A percentile compares a stretch with the other conserved stretches of the same genome.
Evolutionary conservation across 2,113 vertebrate genomes (phyloP).

Genomic region (Nipponia nippon): DNA sequence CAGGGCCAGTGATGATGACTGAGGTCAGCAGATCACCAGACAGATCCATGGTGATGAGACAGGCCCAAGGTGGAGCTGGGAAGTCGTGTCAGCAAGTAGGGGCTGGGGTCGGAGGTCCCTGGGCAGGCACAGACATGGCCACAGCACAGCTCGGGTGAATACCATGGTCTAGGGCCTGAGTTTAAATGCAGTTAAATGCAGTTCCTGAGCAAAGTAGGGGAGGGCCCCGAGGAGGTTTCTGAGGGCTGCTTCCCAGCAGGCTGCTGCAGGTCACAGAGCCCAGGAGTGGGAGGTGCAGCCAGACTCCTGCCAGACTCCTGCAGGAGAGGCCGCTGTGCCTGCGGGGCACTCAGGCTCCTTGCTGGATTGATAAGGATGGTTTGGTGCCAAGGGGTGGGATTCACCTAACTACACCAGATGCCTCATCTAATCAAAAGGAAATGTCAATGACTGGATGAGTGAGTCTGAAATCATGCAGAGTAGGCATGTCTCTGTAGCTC

Average conservation of each 20-base stretch:
- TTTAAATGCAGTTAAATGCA: background rate
- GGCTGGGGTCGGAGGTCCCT: background rate
- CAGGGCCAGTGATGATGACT: background rate
- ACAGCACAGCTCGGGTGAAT: background rate
- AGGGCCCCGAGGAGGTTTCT: background rate
- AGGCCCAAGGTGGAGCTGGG: background rate
- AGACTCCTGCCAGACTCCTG: background rate
- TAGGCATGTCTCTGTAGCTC: background rate
- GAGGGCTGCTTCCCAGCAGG: background rate
- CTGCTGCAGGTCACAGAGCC: background rate
- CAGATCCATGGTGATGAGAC: fast-evolving
- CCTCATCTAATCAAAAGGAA: background rate
- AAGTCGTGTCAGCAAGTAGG: background rate
- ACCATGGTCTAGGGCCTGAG: background rate
- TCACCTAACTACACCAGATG: background rate
- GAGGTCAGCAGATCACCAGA: background rate
- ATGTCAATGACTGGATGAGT: background rate
- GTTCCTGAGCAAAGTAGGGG: background rate
- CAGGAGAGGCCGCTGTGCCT: background rate
- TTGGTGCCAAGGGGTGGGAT: background rate
- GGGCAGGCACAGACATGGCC: background rate
- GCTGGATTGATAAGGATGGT: background rate
- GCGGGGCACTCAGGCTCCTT: background rate
- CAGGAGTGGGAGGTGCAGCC: background rate
- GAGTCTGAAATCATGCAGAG: background rate